Percentiles rank a stretch among this genome's conserved stretches.
Conservation (phyloP, 2,797 vertebrate genomes). For the Dipus sagitta region DNA sequence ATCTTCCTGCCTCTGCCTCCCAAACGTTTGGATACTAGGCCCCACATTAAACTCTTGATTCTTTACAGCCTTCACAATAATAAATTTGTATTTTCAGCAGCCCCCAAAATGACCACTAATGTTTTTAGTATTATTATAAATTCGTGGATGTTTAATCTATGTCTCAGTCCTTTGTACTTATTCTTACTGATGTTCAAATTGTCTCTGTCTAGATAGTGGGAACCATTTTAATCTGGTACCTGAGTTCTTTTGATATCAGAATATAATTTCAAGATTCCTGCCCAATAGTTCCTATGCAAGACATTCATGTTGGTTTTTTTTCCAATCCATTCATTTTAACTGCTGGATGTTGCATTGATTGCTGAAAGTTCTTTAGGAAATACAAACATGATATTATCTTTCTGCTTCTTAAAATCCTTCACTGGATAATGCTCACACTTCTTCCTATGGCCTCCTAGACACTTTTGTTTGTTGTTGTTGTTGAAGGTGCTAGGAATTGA, state of each 20-base stretch:
- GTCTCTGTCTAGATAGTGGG: neutral
- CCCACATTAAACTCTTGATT: neutral
- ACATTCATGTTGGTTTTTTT: too few species aligned
- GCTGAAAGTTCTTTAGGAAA: neutral
- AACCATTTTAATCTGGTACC: neutral
- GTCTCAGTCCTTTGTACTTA: neutral
- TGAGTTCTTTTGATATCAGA: neutral
- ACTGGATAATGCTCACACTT: neutral
- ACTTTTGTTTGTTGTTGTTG: neutral
- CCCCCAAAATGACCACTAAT: neutral
- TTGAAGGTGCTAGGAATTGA: too few species aligned
- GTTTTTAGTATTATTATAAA: neutral
- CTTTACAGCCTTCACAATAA: conserved; percentile 23
- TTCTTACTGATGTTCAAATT: neutral
- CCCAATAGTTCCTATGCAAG: neutral
- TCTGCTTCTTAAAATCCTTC: neutral
- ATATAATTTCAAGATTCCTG: neutral
- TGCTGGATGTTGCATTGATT: neutral
- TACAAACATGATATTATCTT: neutral
- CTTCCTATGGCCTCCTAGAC: neutral
- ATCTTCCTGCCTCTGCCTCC: neutral
- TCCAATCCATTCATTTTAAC: neutral
- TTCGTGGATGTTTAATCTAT: neutral
- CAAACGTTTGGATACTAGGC: neutral
- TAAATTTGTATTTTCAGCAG: neutral